phyloP scores from a whole-genome alignment of 2,797 vertebrate species.

The Neostethus bicornis region DNA sequence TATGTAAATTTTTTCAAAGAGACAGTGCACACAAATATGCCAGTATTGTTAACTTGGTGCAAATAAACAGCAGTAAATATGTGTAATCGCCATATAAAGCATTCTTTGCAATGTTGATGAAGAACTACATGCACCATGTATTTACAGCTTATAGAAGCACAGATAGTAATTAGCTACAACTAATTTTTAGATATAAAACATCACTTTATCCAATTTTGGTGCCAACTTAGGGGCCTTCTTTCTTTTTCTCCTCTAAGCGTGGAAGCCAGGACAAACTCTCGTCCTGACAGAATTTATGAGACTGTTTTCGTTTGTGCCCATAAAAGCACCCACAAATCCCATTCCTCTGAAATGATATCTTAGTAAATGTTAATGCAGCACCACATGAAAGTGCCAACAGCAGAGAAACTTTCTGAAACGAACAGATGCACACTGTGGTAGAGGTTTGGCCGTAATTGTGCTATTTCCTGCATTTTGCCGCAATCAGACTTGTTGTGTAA shows the following conservation, averaged over 20 bases:
- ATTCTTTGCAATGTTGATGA: slow-evolving; percentile 55
- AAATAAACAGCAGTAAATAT: slow-evolving; percentile 33
- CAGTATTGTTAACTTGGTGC: slow-evolving; percentile 22
- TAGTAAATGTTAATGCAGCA: slow-evolving; percentile 65
- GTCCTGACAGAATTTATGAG: slow-evolving; percentile 73
- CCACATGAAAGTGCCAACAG: slow-evolving; percentile 71
- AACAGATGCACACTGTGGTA: slow-evolving; percentile 59
- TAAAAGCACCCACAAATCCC: slow-evolving; percentile 73
- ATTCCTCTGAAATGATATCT: slow-evolving; percentile 81
- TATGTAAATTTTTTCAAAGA: slow-evolving; percentile 9
- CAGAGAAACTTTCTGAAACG: slow-evolving; percentile 61
- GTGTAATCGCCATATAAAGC: slow-evolving; percentile 12
- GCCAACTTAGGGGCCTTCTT: slow-evolving; percentile 60
- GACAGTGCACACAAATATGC: slow-evolving; percentile 1
- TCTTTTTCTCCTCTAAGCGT: slow-evolving; percentile 57
- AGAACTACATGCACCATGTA: slow-evolving; percentile 40
- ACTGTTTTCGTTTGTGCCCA: slow-evolving; percentile 79
- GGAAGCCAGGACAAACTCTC: slow-evolving; percentile 77
- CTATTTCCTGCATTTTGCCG: slow-evolving; percentile 52
- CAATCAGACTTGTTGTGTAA: slow-evolving; percentile 71
- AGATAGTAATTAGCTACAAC: slow-evolving; percentile 66
- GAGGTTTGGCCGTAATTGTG: slow-evolving; percentile 69
- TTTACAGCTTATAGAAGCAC: no score
- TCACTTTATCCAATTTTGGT: slow-evolving; percentile 56
- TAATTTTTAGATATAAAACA: slow-evolving; percentile 73